Evolutionary conservation across 2,888 invertebrate genomes (phyloP).

Genomic region (Lepidocyrtinus sp.): DNA sequence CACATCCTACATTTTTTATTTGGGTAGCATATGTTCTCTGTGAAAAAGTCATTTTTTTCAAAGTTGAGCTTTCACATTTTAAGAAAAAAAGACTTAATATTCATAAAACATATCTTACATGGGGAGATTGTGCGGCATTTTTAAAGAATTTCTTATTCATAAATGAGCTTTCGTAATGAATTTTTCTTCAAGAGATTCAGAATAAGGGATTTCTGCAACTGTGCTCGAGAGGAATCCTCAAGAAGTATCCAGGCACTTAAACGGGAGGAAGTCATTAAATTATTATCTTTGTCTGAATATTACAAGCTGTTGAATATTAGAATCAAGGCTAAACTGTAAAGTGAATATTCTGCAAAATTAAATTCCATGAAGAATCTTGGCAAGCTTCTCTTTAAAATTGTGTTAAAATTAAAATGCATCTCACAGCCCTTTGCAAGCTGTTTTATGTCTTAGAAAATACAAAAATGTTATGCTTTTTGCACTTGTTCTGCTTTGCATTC

Average conservation of each 20-base stretch:
- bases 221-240: background rate
- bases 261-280: background rate
- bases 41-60: background rate
- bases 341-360: background rate
- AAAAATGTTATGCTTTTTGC: background rate
- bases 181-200: background rate
- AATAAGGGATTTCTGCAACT: background rate
- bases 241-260: background rate
- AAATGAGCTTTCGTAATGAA: background rate
- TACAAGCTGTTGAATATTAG: background rate
- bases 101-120: background rate
- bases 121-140: background rate
- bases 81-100: background rate
- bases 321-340: background rate
- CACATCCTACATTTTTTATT: constrained; percentile 14
- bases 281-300: background rate
- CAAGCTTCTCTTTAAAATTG: background rate
- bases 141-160: background rate
- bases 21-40: constrained; percentile 25
- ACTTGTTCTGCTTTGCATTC: background rate
- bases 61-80: background rate
- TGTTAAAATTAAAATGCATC: constrained; percentile 2
- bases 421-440: background rate
- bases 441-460: background rate
- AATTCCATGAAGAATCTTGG: background rate